Evolutionary conservation across 2,888 invertebrate genomes (phyloP).

Genomic region (Sminthurinus aureus): DNA sequence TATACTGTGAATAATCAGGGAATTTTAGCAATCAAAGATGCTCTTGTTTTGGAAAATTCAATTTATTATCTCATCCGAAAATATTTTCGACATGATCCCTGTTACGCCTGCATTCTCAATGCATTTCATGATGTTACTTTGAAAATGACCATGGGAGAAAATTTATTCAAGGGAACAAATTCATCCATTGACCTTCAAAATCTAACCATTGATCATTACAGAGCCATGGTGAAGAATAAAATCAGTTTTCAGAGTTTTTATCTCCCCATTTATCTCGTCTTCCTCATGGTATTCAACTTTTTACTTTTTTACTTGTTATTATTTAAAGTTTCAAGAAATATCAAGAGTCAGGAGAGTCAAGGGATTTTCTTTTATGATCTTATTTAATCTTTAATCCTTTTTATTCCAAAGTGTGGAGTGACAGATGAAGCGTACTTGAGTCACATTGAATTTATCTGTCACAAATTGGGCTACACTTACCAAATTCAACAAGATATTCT

Average conservation of each 20-base stretch:
- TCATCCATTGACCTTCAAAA: neutral
- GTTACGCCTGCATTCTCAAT: neutral
- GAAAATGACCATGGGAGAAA: neutral
- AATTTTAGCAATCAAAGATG: conserved; percentile 6
- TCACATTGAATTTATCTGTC: conserved; percentile 9
- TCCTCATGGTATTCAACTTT: neutral
- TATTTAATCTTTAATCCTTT: too few relatives aligned
- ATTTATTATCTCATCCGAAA: conserved; percentile 4
- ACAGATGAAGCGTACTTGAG: neutral
- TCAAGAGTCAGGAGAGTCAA: neutral
- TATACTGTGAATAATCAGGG: conserved; percentile 5
- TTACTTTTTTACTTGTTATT: neutral
- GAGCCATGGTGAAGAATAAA: neutral
- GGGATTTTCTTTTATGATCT: neutral
- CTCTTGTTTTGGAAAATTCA: neutral
- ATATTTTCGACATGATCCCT: conserved; percentile 2
- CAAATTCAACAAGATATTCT: neutral
- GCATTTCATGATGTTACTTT: neutral
- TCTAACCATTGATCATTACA: neutral
- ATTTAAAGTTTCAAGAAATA: neutral
- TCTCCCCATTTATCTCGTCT: neutral
- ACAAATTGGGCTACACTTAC: neutral
- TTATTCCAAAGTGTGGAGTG: neutral
- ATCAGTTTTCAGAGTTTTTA: conserved; percentile 6
- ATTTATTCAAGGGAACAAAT: neutral